Percentiles rank a stretch among this genome's conserved stretches.
Conservation (phyloP, 2,113 vertebrate species). For the Sylvietta virens region DNA sequence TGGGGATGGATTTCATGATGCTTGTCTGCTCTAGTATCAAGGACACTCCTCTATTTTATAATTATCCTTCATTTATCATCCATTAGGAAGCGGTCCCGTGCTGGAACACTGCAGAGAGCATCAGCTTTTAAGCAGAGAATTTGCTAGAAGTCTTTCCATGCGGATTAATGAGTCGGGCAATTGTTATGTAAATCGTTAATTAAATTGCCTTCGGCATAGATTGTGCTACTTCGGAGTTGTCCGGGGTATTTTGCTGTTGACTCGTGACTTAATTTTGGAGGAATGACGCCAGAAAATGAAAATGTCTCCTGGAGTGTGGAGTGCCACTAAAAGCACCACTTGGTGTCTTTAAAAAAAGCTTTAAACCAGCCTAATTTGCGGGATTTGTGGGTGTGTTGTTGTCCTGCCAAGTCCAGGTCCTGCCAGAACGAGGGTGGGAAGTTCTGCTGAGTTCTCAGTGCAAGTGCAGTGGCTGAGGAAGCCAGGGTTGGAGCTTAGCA, state of each 20-base stretch:
- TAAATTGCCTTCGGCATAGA: neutral
- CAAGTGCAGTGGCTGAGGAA: neutral
- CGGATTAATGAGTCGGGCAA: neutral
- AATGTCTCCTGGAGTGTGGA: neutral
- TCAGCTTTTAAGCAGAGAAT: neutral
- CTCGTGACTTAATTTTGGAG: neutral
- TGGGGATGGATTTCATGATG: neutral
- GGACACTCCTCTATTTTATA: neutral
- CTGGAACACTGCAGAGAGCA: neutral
- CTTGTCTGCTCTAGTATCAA: neutral
- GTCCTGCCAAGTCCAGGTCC: neutral
- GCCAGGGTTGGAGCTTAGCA: neutral
- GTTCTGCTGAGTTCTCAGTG: neutral
- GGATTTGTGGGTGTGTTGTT: neutral
- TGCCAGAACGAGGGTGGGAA: fast-evolving
- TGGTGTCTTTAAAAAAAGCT: neutral
- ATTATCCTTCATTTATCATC: neutral
- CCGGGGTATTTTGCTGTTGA: neutral
- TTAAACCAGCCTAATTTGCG: neutral
- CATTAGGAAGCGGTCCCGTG: neutral
- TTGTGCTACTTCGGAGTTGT: neutral
- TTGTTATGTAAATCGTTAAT: conserved; percentile 38
- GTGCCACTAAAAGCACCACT: neutral
- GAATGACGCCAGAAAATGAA: neutral
- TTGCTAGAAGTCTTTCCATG: neutral